Base-by-base conservation (phyloP, 2,797 vertebrate genomes). In the Crenichthys baileyi region DNA sequence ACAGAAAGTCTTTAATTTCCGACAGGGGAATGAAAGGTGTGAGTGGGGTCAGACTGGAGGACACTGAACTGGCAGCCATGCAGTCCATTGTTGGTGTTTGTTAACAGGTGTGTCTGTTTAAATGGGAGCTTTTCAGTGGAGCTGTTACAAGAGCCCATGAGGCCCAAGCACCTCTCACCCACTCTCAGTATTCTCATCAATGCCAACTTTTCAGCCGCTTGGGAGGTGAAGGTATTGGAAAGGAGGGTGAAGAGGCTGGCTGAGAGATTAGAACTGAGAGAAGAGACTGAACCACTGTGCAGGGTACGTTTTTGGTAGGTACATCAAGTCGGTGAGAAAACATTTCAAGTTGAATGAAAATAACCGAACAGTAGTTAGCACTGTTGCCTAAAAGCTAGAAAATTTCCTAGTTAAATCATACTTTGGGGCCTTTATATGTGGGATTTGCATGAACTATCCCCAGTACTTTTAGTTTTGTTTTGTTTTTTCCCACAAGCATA, bases 101-200 rank as follows among this genome's bases (percentile, higher is more conserved):
- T 87, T 91, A 90, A 95, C 96, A 97, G 96, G 96, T 95, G 94
- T 90, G 22, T 90, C 91, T 90, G 90, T 93, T 91, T 90, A 93
- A 91, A 95, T 93, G 94, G 87, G 83, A 85, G 83, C 82, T 92
- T 95, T 92, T 93, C 95, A 96, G 90, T 89, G 89, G 85, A 87
- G 73, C 83, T 89, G 85, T 90, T 89, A 90, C 94, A 91, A 83
- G 83, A 88, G 78, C 89, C 91, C 88, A 85, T 94, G 74, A 92
- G 92, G 94, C 95, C 94, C 80, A 68, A 90, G 91, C 92, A 93
- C 92, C 92, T 79, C 88, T 93, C 91, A 88, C 90, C 93, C 91
- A 87, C 88, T 89, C 89, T 78, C 87, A 87, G 85, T 88, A 88
- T 88, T 94, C 92, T 93, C 92, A 91, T 95, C 94, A 95, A 94